Percentiles rank a stretch among this genome's conserved stretches.
These are phyloP conservation scores for Xestia ashworthii DNA, from an alignment of 2,888 invertebrate species.

Conservation along the genomic window DNA sequence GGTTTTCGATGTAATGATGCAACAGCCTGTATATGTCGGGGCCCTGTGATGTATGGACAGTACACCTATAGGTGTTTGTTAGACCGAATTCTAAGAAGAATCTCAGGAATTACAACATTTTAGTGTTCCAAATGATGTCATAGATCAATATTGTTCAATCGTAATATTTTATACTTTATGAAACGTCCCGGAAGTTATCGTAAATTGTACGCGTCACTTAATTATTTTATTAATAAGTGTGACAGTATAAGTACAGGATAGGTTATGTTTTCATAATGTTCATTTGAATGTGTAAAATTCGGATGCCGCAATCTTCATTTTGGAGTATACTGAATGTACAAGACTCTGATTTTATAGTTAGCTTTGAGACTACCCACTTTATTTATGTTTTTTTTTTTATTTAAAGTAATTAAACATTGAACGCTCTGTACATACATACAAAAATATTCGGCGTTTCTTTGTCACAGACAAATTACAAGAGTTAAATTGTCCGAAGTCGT, in stretches of 20 bases:
- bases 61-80: constrained; percentile 66
- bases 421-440: constrained; percentile 12
- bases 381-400: neutral
- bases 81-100: constrained; percentile 76
- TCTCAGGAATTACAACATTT: constrained; percentile 67
- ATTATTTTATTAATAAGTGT: constrained; percentile 61
- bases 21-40: constrained; percentile 65
- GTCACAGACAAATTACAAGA: constrained; percentile 51
- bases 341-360: too few species aligned
- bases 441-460: constrained; percentile 39
- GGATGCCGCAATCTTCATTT: neutral
- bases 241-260: constrained; percentile 37
- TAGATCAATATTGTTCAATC: constrained; percentile 64
- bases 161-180: constrained; percentile 53
- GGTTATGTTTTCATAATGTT: constrained; percentile 38
- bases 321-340: neutral
- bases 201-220: constrained; percentile 42
- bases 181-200: constrained; percentile 55
- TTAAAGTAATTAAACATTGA: neutral
- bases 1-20: constrained; percentile 15
- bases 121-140: constrained; percentile 65
- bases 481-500: constrained; percentile 58
- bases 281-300: constrained; percentile 10
- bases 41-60: constrained; percentile 64
- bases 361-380: neutral